Evolutionary conservation across 1,140 invertebrate species (phyloP).

Genomic region (Ruditapes philippinarum): DNA sequence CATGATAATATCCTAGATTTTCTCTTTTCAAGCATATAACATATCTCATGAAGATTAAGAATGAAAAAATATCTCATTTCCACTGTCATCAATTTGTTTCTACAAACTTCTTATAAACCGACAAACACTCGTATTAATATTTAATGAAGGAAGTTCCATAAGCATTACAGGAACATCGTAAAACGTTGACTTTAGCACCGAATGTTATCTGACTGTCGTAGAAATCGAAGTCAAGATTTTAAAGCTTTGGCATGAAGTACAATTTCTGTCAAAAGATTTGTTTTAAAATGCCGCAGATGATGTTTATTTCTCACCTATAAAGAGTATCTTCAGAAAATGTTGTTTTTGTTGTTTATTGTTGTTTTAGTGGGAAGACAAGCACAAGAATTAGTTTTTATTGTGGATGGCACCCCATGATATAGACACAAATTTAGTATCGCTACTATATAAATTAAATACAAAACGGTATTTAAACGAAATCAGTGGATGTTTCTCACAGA

Average conservation of each 20-base stretch:
- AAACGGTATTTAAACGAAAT: too few relatives aligned
- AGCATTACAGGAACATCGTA: conserved; percentile 50
- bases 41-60: neutral
- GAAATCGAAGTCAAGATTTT: conserved; percentile 47
- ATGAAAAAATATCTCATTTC: neutral
- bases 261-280: conserved; percentile 51
- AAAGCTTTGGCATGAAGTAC: conserved; percentile 37
- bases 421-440: too few relatives aligned
- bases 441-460: too few relatives aligned
- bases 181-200: conserved; percentile 44
- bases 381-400: neutral
- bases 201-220: neutral
- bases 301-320: conserved; percentile 19
- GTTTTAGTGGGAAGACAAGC: neutral
- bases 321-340: neutral
- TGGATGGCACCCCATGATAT: neutral
- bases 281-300: conserved; percentile 37
- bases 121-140: conserved; percentile 45
- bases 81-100: conserved; percentile 40
- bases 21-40: neutral
- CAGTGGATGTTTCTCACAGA: too few relatives aligned
- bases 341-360: neutral
- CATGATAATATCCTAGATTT: too few relatives aligned
- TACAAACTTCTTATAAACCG: conserved; percentile 54
- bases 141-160: conserved; percentile 37